Conservation (phyloP, 1,140 invertebrate genomes). For the Brachionus rotundiformis region DNA sequence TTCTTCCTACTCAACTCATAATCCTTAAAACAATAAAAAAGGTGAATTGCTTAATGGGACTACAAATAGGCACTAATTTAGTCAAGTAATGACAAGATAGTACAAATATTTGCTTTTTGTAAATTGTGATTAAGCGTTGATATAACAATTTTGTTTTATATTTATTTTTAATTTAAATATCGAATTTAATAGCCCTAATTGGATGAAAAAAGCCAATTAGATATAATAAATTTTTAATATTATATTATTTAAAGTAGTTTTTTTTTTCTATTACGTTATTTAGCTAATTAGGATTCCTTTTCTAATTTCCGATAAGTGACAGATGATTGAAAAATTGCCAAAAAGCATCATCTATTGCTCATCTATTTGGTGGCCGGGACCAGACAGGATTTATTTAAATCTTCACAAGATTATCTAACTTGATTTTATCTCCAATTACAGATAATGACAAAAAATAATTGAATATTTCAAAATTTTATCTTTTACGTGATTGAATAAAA, state of each 20-base stretch:
- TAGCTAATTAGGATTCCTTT: background rate
- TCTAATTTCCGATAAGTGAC: background rate
- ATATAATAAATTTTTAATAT: background rate
- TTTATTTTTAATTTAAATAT: conserved; percentile 24
- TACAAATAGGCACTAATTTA: background rate
- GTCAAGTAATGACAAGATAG: background rate
- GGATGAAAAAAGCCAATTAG: background rate
- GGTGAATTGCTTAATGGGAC: background rate
- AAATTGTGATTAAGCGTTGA: conserved; percentile 15
- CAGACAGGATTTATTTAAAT: background rate
- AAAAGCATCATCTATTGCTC: no score
- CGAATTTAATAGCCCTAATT: background rate
- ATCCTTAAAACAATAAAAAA: background rate
- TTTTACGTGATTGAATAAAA: background rate
- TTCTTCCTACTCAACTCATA: conserved; percentile 3
- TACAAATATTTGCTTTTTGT: conserved; percentile 5
- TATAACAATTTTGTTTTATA: background rate
- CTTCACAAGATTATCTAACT: background rate
- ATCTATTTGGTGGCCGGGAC: no score
- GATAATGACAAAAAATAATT: background rate
- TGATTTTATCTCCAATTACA: background rate
- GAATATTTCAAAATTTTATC: background rate
- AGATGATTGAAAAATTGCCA: background rate
- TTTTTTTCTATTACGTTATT: background rate
- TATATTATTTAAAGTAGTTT: background rate